phyloP scores from a whole-genome alignment of 2,113 vertebrate species.

The Arenaria interpres region DNA sequence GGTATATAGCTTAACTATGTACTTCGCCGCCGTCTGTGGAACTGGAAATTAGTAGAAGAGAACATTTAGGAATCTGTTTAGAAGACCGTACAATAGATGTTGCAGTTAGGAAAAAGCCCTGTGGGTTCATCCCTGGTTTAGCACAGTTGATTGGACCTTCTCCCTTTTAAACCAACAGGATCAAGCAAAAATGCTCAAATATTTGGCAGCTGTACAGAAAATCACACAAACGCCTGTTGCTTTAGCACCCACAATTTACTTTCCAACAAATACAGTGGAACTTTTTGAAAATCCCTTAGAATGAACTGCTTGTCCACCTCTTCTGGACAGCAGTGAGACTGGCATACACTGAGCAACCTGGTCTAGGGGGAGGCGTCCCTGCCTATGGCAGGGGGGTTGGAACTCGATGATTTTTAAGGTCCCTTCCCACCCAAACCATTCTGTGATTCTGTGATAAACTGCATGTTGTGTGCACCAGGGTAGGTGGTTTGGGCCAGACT shows the following conservation, averaged over 20 bases:
- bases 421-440: no score
- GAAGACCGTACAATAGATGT: neutral
- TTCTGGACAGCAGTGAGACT: accelerated
- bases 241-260: neutral
- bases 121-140: neutral
- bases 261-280: neutral
- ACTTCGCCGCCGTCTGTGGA: neutral
- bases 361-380: no score
- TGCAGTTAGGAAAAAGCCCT: constrained; percentile 12
- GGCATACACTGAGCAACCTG: neutral
- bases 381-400: no score
- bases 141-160: neutral
- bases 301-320: neutral
- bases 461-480: accelerated
- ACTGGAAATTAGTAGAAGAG: neutral
- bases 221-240: neutral
- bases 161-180: neutral
- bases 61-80: neutral
- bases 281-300: neutral
- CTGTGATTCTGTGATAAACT: neutral
- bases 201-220: neutral
- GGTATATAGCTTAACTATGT: neutral
- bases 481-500: neutral
- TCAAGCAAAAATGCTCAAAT: neutral
- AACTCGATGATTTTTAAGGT: no score